Conservation (phyloP, 2,797 vertebrate species). For the Apogon hyalosoma region DNA sequence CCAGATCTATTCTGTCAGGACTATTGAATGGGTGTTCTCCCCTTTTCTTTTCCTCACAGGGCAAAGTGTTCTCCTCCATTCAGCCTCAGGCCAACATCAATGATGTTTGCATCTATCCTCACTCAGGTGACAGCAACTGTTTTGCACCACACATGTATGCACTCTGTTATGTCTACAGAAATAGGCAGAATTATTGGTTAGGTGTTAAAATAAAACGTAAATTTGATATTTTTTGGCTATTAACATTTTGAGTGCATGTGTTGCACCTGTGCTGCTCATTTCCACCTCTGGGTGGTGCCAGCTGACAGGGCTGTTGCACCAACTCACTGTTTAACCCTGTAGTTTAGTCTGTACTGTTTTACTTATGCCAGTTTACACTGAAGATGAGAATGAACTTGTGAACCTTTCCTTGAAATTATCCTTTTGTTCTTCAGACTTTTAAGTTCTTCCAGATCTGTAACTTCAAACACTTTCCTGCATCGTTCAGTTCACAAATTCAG, state of each 20-base stretch:
- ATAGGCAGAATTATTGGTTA: too few relatives aligned
- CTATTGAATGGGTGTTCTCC: neutral
- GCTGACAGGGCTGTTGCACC: slow-evolving; percentile 1
- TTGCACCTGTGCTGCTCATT: neutral
- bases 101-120: slow-evolving; percentile 93
- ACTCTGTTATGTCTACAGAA: too few relatives aligned
- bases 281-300: slow-evolving; percentile 58
- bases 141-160: neutral
- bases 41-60: slow-evolving; percentile 80
- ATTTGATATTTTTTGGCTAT: too few relatives aligned
- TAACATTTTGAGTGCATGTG: too few relatives aligned
- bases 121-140: slow-evolving; percentile 86
- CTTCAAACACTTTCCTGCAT: neutral
- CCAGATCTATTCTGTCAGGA: neutral
- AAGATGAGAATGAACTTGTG: neutral
- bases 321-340: neutral
- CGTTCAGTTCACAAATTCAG: neutral
- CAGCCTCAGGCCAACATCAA: slow-evolving; percentile 94
- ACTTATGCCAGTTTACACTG: neutral
- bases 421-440: neutral
- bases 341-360: neutral
- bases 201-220: too few relatives aligned
- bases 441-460: neutral
- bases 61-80: slow-evolving; percentile 94
- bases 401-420: neutral